Conservation (phyloP, 2,113 vertebrate species). For the Piaya cayana region DNA sequence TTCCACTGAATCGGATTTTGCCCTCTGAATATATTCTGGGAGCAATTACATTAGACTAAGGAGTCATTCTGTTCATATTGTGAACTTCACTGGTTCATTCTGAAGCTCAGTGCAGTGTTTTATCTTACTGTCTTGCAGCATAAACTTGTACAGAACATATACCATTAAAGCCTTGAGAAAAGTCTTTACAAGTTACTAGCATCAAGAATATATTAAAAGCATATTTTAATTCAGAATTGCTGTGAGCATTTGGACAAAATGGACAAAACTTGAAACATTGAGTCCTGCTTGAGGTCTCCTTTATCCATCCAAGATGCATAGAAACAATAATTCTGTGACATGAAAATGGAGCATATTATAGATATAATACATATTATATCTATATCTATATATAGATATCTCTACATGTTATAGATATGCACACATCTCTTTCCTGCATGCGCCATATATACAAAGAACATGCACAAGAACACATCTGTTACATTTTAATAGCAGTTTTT, state of each 20-base stretch:
- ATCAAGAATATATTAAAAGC: background rate
- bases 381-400: too few relatives aligned
- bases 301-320: background rate
- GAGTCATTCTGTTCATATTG: background rate
- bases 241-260: background rate
- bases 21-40: background rate
- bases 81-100: background rate
- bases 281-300: background rate
- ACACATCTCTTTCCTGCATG: background rate
- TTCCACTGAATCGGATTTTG: background rate
- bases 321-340: background rate
- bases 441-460: fast-evolving
- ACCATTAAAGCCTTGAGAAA: background rate
- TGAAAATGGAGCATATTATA: background rate
- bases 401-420: background rate
- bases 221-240: background rate
- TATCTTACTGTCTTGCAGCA: background rate
- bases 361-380: too few relatives aligned
- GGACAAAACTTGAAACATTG: background rate
- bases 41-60: background rate
- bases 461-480: background rate
- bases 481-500: background rate
- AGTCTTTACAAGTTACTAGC: background rate
- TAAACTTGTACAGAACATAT: background rate
- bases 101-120: background rate